These are phyloP conservation scores for Megaleporinus macrocephalus DNA, from an alignment of 2,113 vertebrate genomes.

Conservation along the genomic window DNA sequence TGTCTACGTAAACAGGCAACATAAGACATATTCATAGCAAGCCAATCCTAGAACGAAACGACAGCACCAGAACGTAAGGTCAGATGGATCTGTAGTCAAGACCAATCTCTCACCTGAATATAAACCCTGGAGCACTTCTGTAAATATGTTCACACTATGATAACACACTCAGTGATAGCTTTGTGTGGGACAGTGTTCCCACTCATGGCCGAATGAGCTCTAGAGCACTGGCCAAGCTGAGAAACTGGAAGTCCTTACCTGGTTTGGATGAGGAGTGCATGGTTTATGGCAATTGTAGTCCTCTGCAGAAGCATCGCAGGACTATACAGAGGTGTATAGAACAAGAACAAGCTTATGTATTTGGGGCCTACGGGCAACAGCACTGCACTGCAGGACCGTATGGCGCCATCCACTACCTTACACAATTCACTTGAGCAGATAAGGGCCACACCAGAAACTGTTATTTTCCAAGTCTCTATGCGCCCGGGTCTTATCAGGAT, in stretches of 20 bases:
- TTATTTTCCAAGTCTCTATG: background rate
- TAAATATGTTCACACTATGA: background rate
- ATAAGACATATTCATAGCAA: background rate
- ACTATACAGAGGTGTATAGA: too few relatives aligned
- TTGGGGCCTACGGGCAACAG: too few relatives aligned
- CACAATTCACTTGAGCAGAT: background rate
- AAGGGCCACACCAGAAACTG: background rate
- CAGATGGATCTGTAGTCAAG: background rate
- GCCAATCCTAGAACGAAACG: too few relatives aligned
- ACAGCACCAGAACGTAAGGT: too few relatives aligned
- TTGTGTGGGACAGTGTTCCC: background rate
- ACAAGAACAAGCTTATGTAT: too few relatives aligned
- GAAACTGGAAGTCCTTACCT: background rate
- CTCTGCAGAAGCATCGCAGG: background rate
- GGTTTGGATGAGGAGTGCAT: background rate
- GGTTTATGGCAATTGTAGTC: background rate
- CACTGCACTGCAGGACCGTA: background rate
- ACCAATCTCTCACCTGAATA: background rate
- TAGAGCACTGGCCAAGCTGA: background rate
- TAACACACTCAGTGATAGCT: background rate
- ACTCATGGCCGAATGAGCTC: background rate
- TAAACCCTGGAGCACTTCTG: background rate
- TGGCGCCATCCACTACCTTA: background rate
- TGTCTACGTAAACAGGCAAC: background rate
- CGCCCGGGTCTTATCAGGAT: background rate